Conservation (phyloP, 2,797 vertebrate species). For the Cossypha polioptera region DNA sequence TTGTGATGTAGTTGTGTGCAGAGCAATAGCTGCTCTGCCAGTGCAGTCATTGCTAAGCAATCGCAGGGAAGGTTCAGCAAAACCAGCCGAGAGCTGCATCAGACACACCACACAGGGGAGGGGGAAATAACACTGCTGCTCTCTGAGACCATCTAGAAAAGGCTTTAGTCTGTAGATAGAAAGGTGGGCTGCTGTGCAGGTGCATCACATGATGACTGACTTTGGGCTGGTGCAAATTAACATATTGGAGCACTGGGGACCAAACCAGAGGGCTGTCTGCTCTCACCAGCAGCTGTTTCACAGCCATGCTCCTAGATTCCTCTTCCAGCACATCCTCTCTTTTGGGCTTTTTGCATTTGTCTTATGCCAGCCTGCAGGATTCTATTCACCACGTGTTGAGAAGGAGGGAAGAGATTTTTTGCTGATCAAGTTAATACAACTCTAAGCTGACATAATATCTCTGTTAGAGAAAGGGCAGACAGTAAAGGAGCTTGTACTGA, state of each 20-base stretch:
- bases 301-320: background rate
- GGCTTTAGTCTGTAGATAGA: background rate
- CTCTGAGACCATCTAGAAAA: fast-evolving
- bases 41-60: background rate
- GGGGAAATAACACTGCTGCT: background rate
- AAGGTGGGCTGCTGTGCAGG: background rate
- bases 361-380: background rate
- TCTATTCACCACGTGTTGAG: background rate
- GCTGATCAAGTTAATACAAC: background rate
- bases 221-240: background rate
- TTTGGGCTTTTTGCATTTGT: background rate
- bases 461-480: background rate
- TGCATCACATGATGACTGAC: fast-evolving
- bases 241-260: background rate
- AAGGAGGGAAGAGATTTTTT: background rate
- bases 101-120: fast-evolving
- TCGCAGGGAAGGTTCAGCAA: background rate
- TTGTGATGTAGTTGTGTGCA: background rate
- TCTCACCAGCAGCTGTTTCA: background rate
- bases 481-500: background rate
- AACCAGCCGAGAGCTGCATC: background rate
- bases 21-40: background rate
- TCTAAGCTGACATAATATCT: background rate
- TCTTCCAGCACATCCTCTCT: background rate
- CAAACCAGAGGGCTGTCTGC: background rate